phyloP scores from a whole-genome alignment of 1,140 invertebrate species.

The Maniola jurtina region DNA sequence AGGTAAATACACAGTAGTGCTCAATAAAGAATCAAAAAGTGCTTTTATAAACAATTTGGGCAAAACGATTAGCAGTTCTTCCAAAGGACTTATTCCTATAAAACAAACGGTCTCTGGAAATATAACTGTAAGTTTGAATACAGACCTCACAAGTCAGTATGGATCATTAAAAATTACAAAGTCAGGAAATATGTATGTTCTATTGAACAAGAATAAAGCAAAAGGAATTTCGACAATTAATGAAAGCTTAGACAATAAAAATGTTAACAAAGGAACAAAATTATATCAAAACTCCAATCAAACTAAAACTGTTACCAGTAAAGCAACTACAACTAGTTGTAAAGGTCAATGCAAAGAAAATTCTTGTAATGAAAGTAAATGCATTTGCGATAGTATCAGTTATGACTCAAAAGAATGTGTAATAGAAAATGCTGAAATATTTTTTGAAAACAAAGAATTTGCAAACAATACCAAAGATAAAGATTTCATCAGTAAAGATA shows the following conservation, averaged over 20 bases:
- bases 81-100: constrained; percentile 39
- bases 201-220: constrained; percentile 9
- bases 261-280: not conserved
- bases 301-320: not conserved
- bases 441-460: not conserved
- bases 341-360: constrained; percentile 27
- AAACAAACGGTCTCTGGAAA: constrained; percentile 40
- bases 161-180: constrained; percentile 47
- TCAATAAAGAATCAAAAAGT: constrained; percentile 48
- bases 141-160: constrained; percentile 24
- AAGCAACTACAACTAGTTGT: constrained; percentile 43
- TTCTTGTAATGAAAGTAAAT: constrained; percentile 41
- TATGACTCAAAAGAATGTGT: constrained; percentile 28
- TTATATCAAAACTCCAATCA: not conserved
- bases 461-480: not conserved
- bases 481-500: not conserved
- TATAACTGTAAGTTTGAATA: constrained; percentile 42
- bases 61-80: constrained; percentile 35
- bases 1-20: constrained; percentile 39
- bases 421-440: constrained; percentile 13
- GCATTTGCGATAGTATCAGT: constrained; percentile 39
- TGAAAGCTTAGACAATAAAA: not conserved
- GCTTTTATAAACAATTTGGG: constrained; percentile 44
- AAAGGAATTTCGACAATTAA: not conserved
- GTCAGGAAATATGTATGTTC: constrained; percentile 48